phyloP scores from a whole-genome alignment of 2,797 vertebrate species.

The Phyllotis vaccarum region DNA sequence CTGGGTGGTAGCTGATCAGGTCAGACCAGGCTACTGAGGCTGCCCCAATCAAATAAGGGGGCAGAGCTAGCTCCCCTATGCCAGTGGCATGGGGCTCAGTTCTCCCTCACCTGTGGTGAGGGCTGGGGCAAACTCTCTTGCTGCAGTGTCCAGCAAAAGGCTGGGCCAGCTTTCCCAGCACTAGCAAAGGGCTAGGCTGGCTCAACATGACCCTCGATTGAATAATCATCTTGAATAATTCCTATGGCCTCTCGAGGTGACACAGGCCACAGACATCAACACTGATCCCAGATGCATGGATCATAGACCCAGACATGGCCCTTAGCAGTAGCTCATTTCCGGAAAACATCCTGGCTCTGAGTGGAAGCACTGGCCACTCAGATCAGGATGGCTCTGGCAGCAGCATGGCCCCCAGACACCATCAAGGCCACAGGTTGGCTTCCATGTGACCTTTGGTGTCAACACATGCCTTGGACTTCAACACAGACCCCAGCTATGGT shows the following conservation, averaged over 20 bases:
- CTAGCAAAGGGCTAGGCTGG: too few species aligned
- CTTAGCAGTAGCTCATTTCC: too few species aligned
- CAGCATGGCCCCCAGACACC: neutral
- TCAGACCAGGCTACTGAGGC: neutral
- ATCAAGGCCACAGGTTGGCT: neutral
- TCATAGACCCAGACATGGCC: too few species aligned
- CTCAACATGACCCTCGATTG: neutral
- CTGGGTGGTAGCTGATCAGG: neutral
- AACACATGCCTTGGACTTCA: neutral
- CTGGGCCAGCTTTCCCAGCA: too few species aligned
- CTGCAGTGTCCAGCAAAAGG: neutral
- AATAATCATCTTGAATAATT: neutral
- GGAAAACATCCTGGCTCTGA: too few species aligned
- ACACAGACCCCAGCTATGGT: neutral
- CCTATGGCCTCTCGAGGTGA: too few species aligned
- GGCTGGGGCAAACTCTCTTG: too few species aligned
- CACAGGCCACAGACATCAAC: too few species aligned
- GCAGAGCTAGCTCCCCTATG: neutral
- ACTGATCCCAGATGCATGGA: too few species aligned
- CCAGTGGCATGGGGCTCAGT: too few species aligned
- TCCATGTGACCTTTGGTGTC: neutral
- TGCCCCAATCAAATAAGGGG: neutral
- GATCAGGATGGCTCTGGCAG: neutral
- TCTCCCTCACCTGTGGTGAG: neutral
- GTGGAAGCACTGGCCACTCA: neutral